Evolutionary conservation across 2,113 vertebrate species (phyloP).

Genomic region (Zosterops hypoxanthus): DNA sequence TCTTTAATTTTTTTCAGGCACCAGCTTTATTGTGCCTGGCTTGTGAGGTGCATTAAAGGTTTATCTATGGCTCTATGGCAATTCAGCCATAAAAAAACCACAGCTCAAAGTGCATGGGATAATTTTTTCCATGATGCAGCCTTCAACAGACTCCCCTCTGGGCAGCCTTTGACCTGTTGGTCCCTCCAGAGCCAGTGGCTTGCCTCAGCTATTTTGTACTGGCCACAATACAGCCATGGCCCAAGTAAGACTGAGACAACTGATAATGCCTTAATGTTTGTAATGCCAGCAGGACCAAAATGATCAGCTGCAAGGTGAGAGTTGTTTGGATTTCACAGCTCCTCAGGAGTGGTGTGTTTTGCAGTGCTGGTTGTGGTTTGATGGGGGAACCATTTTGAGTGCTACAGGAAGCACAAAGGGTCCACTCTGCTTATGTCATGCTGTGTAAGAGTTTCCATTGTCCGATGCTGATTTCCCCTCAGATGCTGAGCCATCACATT

Average conservation of each 20-base stretch:
- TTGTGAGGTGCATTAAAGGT: not conserved
- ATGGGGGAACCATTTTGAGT: accelerated
- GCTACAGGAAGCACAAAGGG: not conserved
- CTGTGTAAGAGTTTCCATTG: not conserved
- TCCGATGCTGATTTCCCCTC: not conserved
- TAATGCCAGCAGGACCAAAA: not conserved
- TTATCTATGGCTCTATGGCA: not conserved
- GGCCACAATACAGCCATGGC: not conserved
- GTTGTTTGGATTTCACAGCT: not conserved
- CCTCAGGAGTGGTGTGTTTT: not conserved
- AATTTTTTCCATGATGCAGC: not conserved
- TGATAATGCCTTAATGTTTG: not conserved
- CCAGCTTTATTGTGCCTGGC: not conserved
- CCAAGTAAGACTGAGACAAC: not conserved
- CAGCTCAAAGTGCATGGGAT: not conserved
- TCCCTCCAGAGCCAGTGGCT: not conserved
- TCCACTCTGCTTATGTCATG: not conserved
- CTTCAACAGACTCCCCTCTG: accelerated
- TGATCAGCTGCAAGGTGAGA: not conserved
- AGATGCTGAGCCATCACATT: not conserved
- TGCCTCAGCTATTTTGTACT: not conserved
- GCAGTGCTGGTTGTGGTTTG: not conserved
- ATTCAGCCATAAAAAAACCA: not conserved
- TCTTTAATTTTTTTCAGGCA: not conserved
- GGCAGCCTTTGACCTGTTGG: accelerated